Conservation (phyloP, 1,140 invertebrate species). For the Tetramorium alpestre region DNA sequence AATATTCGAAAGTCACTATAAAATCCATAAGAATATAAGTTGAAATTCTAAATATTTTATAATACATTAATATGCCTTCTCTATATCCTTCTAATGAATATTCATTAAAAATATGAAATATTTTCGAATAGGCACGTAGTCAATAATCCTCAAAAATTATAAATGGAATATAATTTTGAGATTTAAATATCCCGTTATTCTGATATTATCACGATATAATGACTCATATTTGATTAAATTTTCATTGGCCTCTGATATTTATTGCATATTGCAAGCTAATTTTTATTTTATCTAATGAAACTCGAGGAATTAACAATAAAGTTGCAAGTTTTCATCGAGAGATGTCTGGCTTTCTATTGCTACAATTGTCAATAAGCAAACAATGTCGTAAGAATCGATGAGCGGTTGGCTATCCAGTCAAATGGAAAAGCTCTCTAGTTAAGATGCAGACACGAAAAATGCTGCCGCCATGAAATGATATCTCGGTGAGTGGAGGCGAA, state of each 20-base stretch:
- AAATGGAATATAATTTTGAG: not conserved
- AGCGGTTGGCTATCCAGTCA: not conserved
- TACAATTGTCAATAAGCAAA: conserved; percentile 1
- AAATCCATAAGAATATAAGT: not conserved
- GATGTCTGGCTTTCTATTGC: not conserved
- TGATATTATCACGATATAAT: not conserved
- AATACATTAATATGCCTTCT: conserved; percentile 24
- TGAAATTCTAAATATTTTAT: conserved; percentile 43
- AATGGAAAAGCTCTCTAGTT: conserved; percentile 35
- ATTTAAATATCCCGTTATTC: not conserved
- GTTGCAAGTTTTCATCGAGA: not conserved
- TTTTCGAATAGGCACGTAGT: not conserved
- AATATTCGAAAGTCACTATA: not conserved
- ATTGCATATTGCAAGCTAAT: not conserved
- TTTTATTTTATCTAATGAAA: not conserved
- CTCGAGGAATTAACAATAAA: not conserved
- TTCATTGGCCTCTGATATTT: not conserved
- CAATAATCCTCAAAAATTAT: conserved; percentile 4
- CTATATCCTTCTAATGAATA: conserved; percentile 5
- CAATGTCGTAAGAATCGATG: conserved; percentile 2
- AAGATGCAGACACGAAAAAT: conserved; percentile 38
- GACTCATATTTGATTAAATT: not conserved
- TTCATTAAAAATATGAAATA: conserved; percentile 32
- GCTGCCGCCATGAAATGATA: not conserved
- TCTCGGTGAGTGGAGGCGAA: conserved; percentile 25